Conservation (phyloP, 2,888 invertebrate genomes). For the Limnephilus lunatus region DNA sequence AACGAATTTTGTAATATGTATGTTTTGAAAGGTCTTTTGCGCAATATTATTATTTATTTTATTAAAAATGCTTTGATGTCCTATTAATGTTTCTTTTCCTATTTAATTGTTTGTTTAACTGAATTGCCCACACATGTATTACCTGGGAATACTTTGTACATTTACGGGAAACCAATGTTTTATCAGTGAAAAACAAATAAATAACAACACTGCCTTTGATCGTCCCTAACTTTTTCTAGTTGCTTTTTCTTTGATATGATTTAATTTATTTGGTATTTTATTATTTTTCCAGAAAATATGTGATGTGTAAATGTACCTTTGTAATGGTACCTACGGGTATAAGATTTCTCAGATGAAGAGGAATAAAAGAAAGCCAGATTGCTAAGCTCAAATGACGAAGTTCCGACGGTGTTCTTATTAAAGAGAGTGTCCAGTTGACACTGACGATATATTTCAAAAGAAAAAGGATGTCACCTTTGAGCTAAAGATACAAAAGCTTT, state of each 20-base stretch:
- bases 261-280: not conserved
- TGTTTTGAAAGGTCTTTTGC: not conserved
- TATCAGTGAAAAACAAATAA: not conserved
- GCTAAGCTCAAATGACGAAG: conserved; percentile 6
- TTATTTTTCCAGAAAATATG: not conserved
- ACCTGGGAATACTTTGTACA: not conserved
- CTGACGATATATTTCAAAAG: conserved; percentile 12
- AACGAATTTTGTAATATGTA: not conserved
- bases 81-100: not conserved
- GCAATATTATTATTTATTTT: not conserved
- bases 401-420: not conserved
- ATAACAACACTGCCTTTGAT: not conserved
- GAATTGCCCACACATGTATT: not conserved
- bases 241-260: not conserved
- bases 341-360: not conserved
- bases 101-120: not conserved
- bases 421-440: conserved; percentile 15
- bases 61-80: not conserved
- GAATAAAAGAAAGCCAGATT: not conserved
- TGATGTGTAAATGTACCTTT: too few species aligned
- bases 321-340: not conserved
- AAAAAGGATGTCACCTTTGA: conserved; percentile 14
- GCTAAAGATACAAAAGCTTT: conserved; percentile 28
- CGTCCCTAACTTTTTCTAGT: not conserved
- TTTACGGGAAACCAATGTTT: not conserved